Base-by-base conservation (phyloP, 2,797 vertebrate genomes). In the Siniperca undulata region DNA sequence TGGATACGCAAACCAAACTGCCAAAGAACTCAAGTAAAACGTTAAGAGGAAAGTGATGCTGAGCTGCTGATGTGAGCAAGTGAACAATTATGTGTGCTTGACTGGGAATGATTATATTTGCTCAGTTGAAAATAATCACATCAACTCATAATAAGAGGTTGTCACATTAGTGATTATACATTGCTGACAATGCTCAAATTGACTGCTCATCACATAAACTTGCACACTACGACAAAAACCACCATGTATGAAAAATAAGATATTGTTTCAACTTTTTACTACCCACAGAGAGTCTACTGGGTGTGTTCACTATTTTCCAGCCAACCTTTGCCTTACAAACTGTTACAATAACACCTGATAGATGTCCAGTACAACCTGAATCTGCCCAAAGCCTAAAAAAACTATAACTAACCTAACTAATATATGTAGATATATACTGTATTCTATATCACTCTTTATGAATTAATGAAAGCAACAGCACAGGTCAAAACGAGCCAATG, bases 121-220 rank as follows among this genome's bases (percentile, higher is more conserved):
- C 87, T 93, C 86, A 69, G 86, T 90, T 89, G 90, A 93, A 95
- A 93, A 93, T 93, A 94, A 94, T 94, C 83, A 72, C 83, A 87
- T 93, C 82, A 68, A 81, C 76, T 81, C 86, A 85, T 95, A 94
- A 94, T 93, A 77, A 91, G 81, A 83, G 83, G 88, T 87, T 95
- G 94, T 94, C 93, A 94, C 85, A 86, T 86, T 83, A 74, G 77
- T 91, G 90, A 94, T 94, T 94, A 92, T 80, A 88, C 89, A 86
- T 77, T 91, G 87, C 84, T 86, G 88, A 90, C 27, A 42, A 81
- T 66, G 77, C 83, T 86, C 78, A 82, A 90, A 88, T 81, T 60
- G 65, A 75, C 75, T 74, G 79, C 27, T 91, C 83, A 81, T 91
- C 84, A 90, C 86, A 89, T 81, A 71, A 85, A 87, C 64, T 70